Base-by-base conservation (phyloP, 2,797 vertebrate species). In the Notoglanidium macrostoma region DNA sequence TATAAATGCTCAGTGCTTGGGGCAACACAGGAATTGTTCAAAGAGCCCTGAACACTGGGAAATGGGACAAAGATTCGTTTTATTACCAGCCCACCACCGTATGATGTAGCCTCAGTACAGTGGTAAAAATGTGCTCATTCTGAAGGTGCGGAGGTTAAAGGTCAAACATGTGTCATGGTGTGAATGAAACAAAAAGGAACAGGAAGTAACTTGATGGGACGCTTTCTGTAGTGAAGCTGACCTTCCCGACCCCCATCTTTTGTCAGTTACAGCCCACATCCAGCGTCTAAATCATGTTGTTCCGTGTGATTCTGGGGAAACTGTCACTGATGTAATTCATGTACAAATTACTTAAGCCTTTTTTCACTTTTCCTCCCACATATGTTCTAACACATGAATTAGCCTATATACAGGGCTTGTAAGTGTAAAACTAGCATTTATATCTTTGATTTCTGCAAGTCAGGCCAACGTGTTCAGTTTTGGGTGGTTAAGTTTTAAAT, bases 61-160 rank as follows among this genome's bases (percentile, higher is more conserved):
- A 94, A 94, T 44, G 32, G 21, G 10, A 80, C 32, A 95, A 87
- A 67, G 92, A 92, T 89, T 35, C 89, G 92, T 94, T 93, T 95
- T 90, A 93, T 92, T 65, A 78, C 61, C 17, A 29, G 14, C 51
- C n/a, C 49, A 74, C 40, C 29, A 88, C n/a, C 26, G 32, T 92
- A 93, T 93, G 93, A 92, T 92, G 90, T 87, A 59, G 85, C 77
- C 73, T 90, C 68, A 77, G 21, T 76, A 40, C 32, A 59, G 5
- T 44, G 73, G 68, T 86, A 92, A 85, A 80, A 90, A 93, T 90
- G 89, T 92, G 84, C 88, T 91, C 90, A 74, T 91, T 86, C 88
- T 83, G 79, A 85, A 79, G 92, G 88, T 17, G 1, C 81, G 85
- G 8, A 92, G 92, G 85, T 91, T 44, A 44, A 80, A 61, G 57